These are phyloP conservation scores for Nemotelus nigrinus DNA, from an alignment of 2,888 invertebrate genomes.

Conservation along the genomic window DNA sequence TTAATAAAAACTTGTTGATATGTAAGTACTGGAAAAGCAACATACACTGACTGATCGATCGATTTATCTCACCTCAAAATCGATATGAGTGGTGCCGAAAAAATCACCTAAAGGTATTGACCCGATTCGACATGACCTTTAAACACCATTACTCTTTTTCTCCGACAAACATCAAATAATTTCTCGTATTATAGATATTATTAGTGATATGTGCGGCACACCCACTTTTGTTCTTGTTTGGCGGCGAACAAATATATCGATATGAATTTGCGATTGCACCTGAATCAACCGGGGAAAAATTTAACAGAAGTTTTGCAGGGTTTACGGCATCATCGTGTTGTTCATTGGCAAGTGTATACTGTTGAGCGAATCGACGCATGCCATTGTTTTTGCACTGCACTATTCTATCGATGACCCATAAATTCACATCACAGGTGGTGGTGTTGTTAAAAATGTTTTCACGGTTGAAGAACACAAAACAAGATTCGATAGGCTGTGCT, in stretches of 20 bases:
- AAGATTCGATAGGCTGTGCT: too few relatives aligned
- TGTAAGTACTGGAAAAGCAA: too few relatives aligned
- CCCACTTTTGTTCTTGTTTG: conserved; percentile 10
- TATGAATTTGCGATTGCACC: conserved; percentile 31
- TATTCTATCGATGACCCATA: conserved; percentile 16
- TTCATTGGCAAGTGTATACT: too few relatives aligned
- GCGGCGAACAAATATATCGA: background rate
- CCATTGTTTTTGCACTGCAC: too few relatives aligned
- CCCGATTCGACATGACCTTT: conserved; percentile 30
- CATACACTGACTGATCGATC: too few relatives aligned
- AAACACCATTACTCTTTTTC: conserved; percentile 26
- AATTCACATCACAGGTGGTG: conserved; percentile 28
- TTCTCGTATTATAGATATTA: background rate
- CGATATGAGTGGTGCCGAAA: too few relatives aligned
- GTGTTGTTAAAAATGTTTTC: background rate
- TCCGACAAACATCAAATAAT: background rate
- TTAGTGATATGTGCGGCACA: conserved; percentile 18
- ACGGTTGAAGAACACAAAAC: too few relatives aligned
- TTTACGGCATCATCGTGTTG: too few relatives aligned
- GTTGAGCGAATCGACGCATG: too few relatives aligned
- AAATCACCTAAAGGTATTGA: conserved; percentile 11
- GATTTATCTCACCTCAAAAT: too few relatives aligned
- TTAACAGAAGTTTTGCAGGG: too few relatives aligned
- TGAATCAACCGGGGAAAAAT: background rate
- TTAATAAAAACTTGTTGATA: too few relatives aligned